These are phyloP conservation scores for Clarias pachynema DNA, from an alignment of 2,797 vertebrate species.

Conservation along the genomic window DNA sequence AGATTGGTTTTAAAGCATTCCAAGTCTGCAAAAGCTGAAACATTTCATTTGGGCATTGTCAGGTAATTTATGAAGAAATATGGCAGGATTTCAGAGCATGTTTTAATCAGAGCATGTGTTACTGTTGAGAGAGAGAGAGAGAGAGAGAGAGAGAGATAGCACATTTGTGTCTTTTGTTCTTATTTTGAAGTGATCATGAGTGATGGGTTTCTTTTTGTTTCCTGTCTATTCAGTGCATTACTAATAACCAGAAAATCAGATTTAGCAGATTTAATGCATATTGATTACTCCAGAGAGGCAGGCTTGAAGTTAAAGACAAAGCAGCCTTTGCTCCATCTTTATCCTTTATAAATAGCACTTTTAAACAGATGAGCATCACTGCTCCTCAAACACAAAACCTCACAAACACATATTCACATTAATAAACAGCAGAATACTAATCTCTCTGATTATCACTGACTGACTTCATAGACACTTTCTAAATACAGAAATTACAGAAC, in stretches of 20 bases:
- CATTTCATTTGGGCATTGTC: constrained; percentile 11
- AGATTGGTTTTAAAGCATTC: not conserved
- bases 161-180: constrained; percentile 52
- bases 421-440: constrained; percentile 7
- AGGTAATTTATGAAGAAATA: constrained; percentile 53
- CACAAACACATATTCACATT: constrained; percentile 12
- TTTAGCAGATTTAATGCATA: constrained; percentile 79
- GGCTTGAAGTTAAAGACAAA: constrained; percentile 69
- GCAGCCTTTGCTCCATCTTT: constrained; percentile 75
- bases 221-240: constrained; percentile 59
- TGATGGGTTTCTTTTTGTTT: constrained; percentile 63
- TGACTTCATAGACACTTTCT: not conserved
- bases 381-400: constrained; percentile 51
- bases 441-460: constrained; percentile 1
- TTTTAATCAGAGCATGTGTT: constrained; percentile 66
- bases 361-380: constrained; percentile 70
- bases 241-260: constrained; percentile 76
- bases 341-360: constrained; percentile 75
- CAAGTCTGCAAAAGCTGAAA: constrained; percentile 26
- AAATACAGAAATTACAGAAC: not conserved
- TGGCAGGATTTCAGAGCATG: constrained; percentile 44
- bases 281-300: constrained; percentile 79
- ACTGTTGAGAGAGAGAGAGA: constrained; percentile 42
- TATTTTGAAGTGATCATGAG: constrained; percentile 64
- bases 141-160: constrained; percentile 42